Conservation (phyloP, 2,888 invertebrate genomes). For the Anorthoa munda region DNA sequence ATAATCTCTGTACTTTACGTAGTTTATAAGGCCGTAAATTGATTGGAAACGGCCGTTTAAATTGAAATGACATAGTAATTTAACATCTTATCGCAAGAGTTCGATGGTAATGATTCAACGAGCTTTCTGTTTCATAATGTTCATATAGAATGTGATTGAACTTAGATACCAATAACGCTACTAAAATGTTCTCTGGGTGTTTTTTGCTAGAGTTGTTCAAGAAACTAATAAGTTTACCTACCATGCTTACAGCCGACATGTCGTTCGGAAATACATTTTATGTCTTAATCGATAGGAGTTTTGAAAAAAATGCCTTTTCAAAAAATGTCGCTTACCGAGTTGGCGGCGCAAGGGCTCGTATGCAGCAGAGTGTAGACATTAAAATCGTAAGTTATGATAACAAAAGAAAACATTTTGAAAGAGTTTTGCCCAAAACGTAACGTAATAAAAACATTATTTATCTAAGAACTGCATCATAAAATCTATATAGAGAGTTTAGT, state of each 20-base stretch:
- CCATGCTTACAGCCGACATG: no score
- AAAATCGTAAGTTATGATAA: neutral
- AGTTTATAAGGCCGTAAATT: constrained; percentile 33
- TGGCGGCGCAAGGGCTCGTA: no score
- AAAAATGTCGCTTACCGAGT: no score
- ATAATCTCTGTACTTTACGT: constrained; percentile 18
- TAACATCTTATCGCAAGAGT: constrained; percentile 33
- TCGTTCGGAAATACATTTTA: no score
- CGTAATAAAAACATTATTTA: neutral
- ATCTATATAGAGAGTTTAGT: no score
- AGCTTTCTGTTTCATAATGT: constrained; percentile 1
- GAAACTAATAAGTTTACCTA: neutral
- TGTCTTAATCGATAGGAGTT: no score
- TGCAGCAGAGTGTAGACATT: neutral
- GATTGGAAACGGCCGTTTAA: constrained; percentile 19
- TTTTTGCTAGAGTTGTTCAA: neutral
- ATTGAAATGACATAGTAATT: constrained; percentile 48
- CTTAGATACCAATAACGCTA: neutral
- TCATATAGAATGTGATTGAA: neutral
- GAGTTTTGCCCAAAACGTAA: neutral
- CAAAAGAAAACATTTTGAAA: neutral
- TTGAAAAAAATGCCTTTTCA: no score
- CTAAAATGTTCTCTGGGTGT: neutral
- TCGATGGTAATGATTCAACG: constrained; percentile 4
- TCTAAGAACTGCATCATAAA: neutral